phyloP scores from a whole-genome alignment of 2,113 vertebrate species.

The Scatophagus argus region DNA sequence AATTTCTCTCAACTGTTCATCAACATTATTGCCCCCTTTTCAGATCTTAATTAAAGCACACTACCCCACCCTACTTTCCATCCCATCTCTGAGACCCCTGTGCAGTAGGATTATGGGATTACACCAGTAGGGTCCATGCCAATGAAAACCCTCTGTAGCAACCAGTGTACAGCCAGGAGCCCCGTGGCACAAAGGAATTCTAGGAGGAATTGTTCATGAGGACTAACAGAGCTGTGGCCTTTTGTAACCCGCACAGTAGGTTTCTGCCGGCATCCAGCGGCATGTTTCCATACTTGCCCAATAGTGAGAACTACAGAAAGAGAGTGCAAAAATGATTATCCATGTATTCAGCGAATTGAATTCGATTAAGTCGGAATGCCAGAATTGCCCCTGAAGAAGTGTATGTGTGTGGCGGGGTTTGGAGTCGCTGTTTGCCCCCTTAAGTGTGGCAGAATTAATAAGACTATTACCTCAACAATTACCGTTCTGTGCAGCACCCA shows the following conservation, averaged over 20 bases:
- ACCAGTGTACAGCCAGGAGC: constrained; percentile 86
- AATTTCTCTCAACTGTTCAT: constrained; percentile 62
- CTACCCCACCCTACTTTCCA: constrained; percentile 90
- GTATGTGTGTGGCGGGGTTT: constrained; percentile 61
- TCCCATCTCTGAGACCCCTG: constrained; percentile 88
- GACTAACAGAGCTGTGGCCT: constrained; percentile 90
- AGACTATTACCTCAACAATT: constrained; percentile 96
- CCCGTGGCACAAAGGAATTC: constrained; percentile 91
- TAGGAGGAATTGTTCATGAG: constrained; percentile 87
- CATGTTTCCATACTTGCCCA: constrained; percentile 81
- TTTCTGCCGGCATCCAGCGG: constrained; percentile 81
- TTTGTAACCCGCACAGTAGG: constrained; percentile 91
- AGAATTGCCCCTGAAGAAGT: constrained; percentile 87
- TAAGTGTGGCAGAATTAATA: constrained; percentile 95
- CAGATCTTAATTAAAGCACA: constrained; percentile 97
- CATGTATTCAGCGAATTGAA: constrained; percentile 89
- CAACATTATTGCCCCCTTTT: constrained; percentile 75
- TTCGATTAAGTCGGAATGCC: constrained; percentile 88
- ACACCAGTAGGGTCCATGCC: constrained; percentile 92
- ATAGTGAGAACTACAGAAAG: constrained; percentile 60
- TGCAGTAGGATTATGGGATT: constrained; percentile 99
- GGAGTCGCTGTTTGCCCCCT: constrained; percentile 89
- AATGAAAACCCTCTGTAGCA: constrained; percentile 94
- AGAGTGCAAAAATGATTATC: constrained; percentile 91
- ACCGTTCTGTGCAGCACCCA: constrained; percentile 86